These are phyloP conservation scores for Drosophila murphyi DNA, from an alignment of 1,140 invertebrate genomes.

Conservation along the genomic window DNA sequence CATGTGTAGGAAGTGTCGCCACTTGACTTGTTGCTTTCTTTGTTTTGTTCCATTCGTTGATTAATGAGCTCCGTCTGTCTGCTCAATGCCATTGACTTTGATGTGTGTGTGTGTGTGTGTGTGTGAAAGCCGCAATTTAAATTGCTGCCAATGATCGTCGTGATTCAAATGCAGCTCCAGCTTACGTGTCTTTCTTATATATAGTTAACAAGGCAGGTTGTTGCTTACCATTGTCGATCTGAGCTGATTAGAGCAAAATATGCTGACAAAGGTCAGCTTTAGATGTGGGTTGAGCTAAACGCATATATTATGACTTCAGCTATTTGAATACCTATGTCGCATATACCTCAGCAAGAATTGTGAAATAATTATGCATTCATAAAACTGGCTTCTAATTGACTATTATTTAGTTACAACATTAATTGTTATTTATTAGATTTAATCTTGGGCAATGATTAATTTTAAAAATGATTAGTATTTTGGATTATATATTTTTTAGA, in stretches of 20 bases:
- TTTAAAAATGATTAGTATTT: too few relatives aligned
- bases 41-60: conserved; percentile 58
- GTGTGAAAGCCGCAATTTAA: conserved; percentile 5
- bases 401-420: too few relatives aligned
- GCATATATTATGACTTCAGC: background rate
- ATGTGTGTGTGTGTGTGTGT: conserved; percentile 33
- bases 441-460: too few relatives aligned
- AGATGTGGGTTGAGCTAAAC: conserved; percentile 9
- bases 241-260: conserved; percentile 49
- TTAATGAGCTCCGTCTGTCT: conserved; percentile 60
- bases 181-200: conserved; percentile 28
- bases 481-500: too few relatives aligned
- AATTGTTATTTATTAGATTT: too few relatives aligned
- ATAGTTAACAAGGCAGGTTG: conserved; percentile 40
- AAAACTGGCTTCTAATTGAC: background rate
- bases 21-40: conserved; percentile 67
- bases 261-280: background rate
- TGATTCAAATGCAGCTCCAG: conserved; percentile 26
- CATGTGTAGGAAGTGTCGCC: conserved; percentile 65
- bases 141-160: conserved; percentile 25
- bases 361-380: too few relatives aligned
- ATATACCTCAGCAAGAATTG: background rate
- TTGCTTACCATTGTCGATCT: conserved; percentile 47
- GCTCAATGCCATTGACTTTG: conserved; percentile 59
- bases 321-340: background rate